Percentiles rank a stretch among this genome's conserved stretches.
Evolutionary conservation across 2,888 invertebrate genomes (phyloP).

Genomic region (Isotomurus palustris): DNA sequence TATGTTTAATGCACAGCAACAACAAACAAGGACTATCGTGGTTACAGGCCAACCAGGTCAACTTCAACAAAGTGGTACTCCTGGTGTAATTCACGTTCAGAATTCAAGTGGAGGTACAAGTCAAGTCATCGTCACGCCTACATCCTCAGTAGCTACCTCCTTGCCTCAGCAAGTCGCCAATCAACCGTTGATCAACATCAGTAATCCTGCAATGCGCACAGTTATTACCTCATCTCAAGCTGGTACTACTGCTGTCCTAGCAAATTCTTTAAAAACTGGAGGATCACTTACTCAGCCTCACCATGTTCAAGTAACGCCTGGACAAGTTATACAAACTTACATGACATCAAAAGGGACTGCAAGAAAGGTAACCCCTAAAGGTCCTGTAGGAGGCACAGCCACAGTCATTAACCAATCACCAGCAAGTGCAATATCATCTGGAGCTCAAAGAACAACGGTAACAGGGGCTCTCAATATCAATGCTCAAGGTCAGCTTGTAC

Average conservation of each 20-base stretch:
- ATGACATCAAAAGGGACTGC: neutral
- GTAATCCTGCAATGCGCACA: constrained; percentile 21
- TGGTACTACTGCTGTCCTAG: neutral
- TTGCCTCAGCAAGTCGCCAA: constrained; percentile 57
- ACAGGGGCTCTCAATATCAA: constrained; percentile 6
- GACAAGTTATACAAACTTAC: constrained; percentile 3
- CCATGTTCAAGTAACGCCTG: constrained; percentile 10
- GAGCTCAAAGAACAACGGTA: neutral
- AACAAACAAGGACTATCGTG: constrained; percentile 5
- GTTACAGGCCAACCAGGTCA: constrained; percentile 36
- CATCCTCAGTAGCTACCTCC: constrained; percentile 47
- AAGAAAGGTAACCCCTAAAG: constrained; percentile 2
- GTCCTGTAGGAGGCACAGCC: neutral
- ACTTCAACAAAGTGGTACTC: constrained; percentile 47
- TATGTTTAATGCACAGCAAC: neutral
- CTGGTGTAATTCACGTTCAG: constrained; percentile 46
- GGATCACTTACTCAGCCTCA: constrained; percentile 8
- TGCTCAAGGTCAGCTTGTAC: constrained; percentile 5
- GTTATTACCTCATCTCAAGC: constrained; percentile 7
- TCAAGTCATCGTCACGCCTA: constrained; percentile 24
- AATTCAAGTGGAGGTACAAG: neutral
- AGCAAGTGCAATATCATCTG: neutral
- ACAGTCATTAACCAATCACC: no score
- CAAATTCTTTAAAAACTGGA: no score
- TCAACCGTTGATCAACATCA: constrained; percentile 52